Base-by-base conservation (phyloP, 2,888 invertebrate species). In the Busseola fusca region DNA sequence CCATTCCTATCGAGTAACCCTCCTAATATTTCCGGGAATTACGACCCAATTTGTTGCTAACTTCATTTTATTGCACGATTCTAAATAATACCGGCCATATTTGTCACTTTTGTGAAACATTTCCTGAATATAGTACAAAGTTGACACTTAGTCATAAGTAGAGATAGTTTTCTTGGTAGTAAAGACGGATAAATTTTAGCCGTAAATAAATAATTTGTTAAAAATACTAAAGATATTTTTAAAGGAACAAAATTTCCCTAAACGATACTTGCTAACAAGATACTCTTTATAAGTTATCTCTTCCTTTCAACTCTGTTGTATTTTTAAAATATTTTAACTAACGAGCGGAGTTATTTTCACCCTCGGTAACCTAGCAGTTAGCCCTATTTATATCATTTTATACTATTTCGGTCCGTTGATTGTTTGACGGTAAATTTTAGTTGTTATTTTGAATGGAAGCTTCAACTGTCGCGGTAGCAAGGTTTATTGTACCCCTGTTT, bases 341-440 rank as follows among this genome's bases (percentile, higher is more conserved):
- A 76, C 64, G 68, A 80, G 68, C 78, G 64, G 67, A 83, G 78
- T 80, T 91, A 90, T 90, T 88, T 90, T 81, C 83, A 81, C 83
- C 79, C 82, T 73, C 77, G 48, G 68, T 71, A 83, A 81, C 80
- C 64, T 80, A 85, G 82, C 75, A 64, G 68, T 65, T 65, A 66
- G 67, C 81, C 78, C 87, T 89, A 91, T 89, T 88, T 90, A 86
- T 89, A 89, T 65, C 83, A 90, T 89, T 86, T 84, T 83, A 84
- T 85, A 88, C 87, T 92, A 91, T 90, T 89, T 86, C 79, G 78
- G 86, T 70, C 71, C 84, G 87, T 88, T 87, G 88, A 89, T 88
- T 88, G 84, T 86, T 85, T 85, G 81, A 81, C 70, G 78, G 78
- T 72, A 72, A 83, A 82, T 87, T 83, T 85, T 84, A 76, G 84